Percentiles rank a stretch among this genome's conserved stretches.
These are phyloP conservation scores for Origma solitaria DNA, from an alignment of 2,113 vertebrate species.

Conservation along the genomic window DNA sequence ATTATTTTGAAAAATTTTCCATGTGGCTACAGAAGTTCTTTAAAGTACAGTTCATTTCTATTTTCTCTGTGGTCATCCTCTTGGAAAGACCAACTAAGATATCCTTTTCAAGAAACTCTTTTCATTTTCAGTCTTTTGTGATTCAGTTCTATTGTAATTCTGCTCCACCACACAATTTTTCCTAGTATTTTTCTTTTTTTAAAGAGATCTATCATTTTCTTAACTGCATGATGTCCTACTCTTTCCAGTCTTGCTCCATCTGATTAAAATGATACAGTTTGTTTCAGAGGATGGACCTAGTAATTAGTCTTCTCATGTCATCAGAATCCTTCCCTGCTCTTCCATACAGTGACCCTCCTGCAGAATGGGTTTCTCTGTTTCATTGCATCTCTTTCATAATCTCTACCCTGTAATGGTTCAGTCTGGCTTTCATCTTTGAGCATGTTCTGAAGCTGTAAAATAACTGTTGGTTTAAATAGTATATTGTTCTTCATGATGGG, in stretches of 20 bases:
- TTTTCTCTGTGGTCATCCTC: not conserved
- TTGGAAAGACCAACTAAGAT: not conserved
- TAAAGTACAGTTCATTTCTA: not conserved
- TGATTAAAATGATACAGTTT: conserved; percentile 7
- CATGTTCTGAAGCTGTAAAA: not conserved
- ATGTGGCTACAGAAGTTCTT: not conserved
- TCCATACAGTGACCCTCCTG: not conserved
- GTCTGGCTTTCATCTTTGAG: not conserved
- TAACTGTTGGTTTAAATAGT: not conserved
- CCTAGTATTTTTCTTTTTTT: not conserved
- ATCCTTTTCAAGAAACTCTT: conserved; percentile 14
- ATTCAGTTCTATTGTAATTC: conserved; percentile 16
- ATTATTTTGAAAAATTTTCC: not conserved
- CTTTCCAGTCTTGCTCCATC: not conserved
- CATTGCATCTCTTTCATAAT: not conserved
- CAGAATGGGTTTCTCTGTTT: not conserved
- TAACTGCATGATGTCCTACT: not conserved
- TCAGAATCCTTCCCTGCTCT: not conserved
- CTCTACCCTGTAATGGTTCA: not conserved
- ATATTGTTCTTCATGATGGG: not conserved
- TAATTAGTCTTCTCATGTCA: not conserved
- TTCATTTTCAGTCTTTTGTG: conserved; percentile 48
- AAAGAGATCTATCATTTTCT: not conserved
- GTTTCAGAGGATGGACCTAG: not conserved
- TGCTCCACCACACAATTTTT: not conserved